phyloP scores from a whole-genome alignment of 2,113 vertebrate species.

The Petaurus breviceps region DNA sequence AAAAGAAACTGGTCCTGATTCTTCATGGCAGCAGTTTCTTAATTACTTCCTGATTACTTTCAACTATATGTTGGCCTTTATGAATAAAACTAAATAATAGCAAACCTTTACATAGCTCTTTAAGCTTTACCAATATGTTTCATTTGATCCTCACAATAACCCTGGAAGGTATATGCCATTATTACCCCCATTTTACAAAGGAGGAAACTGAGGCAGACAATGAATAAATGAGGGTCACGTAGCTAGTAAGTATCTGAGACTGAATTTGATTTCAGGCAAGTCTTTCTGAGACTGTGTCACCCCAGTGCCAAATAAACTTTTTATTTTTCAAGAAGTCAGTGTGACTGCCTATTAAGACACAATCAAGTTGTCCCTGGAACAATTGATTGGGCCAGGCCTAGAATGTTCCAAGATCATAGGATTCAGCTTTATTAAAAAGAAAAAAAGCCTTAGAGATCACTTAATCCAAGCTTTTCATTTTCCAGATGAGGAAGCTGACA shows the following conservation, averaged over 20 bases:
- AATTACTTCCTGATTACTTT: neutral
- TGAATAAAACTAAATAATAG: neutral
- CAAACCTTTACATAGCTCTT: neutral
- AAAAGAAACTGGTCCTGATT: neutral
- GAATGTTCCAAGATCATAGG: neutral
- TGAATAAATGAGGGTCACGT: neutral
- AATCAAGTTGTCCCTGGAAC: neutral
- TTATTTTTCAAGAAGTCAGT: neutral
- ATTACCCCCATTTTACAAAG: neutral
- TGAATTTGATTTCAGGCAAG: neutral
- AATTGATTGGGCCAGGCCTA: neutral
- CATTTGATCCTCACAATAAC: neutral
- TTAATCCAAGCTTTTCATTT: neutral
- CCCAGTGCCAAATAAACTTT: neutral
- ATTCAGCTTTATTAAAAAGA: no score
- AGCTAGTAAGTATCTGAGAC: neutral
- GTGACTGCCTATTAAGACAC: neutral
- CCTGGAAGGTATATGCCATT: neutral
- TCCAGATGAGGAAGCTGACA: neutral
- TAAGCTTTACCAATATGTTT: neutral
- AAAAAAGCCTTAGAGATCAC: neutral
- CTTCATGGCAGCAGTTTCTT: neutral
- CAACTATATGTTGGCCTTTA: neutral
- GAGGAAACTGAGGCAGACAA: neutral
- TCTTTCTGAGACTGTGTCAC: neutral